A percentile compares a stretch with the other conserved stretches of the same genome.
phyloP scores from a whole-genome alignment of 2,113 vertebrate genomes.

The Pristiophorus japonicus region DNA sequence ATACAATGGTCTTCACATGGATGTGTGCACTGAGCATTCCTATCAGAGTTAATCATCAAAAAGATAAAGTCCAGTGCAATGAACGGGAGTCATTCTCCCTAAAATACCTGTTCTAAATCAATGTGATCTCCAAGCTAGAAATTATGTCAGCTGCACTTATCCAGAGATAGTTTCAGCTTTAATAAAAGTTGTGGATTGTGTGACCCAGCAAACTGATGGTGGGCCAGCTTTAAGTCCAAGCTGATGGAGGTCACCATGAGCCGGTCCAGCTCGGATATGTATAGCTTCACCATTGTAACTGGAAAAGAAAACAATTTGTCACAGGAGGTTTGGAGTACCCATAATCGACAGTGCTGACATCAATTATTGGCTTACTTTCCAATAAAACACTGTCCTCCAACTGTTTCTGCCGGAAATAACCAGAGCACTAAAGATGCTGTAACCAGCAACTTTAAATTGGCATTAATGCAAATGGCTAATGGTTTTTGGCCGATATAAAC shows the following conservation, averaged over 20 bases:
- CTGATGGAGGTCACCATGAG: neutral
- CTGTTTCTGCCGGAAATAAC: neutral
- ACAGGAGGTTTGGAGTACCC: neutral
- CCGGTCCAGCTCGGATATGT: neutral
- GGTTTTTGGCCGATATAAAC: neutral
- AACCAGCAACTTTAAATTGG: neutral
- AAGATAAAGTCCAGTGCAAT: neutral
- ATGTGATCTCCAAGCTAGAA: neutral
- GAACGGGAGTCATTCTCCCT: neutral
- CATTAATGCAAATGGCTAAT: neutral
- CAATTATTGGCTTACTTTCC: neutral
- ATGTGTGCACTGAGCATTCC: neutral
- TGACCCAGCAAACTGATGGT: neutral
- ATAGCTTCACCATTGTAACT: neutral
- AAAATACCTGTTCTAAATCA: neutral
- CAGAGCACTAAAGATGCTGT: neutral
- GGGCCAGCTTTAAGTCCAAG: neutral
- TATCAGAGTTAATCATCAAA: neutral
- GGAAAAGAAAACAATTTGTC: neutral
- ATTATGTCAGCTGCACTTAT: neutral
- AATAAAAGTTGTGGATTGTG: neutral
- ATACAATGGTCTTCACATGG: neutral
- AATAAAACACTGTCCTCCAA: neutral
- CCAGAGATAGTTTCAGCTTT: neutral
- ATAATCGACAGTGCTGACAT: neutral